Conservation (phyloP, 2,888 invertebrate genomes). For the Malthinus flaveolus region DNA sequence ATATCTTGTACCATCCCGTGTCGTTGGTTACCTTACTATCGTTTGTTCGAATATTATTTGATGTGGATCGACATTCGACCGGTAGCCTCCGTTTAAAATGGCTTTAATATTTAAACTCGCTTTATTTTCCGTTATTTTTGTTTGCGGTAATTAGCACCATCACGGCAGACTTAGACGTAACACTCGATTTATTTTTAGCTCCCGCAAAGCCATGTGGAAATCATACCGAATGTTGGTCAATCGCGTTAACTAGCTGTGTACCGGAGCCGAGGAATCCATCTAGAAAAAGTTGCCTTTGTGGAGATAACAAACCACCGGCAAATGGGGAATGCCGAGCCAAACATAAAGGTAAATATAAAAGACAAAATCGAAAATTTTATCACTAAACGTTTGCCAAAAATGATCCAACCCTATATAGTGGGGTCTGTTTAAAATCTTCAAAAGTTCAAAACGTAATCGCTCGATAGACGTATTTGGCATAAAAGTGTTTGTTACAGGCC, state of each 20-base stretch:
- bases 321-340: constrained; percentile 47
- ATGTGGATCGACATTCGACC: constrained; percentile 38
- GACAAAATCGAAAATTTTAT: constrained; percentile 4
- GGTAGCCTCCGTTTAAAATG: constrained; percentile 22
- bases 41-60: constrained; percentile 21
- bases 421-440: background rate
- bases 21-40: constrained; percentile 19
- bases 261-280: constrained; percentile 34
- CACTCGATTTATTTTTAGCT: constrained; percentile 33
- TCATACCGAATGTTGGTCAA: constrained; percentile 47
- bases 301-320: constrained; percentile 48
- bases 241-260: constrained; percentile 50
- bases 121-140: constrained; percentile 20
- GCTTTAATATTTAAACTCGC: constrained; percentile 24
- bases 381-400: background rate
- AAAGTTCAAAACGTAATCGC: background rate
- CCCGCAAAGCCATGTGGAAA: constrained; percentile 45
- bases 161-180: too few relatives aligned
- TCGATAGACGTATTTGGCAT: background rate
- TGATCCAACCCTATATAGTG: background rate
- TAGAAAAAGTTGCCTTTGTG: constrained; percentile 46
- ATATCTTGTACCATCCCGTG: constrained; percentile 25
- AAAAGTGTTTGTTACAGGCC: constrained; percentile 39
- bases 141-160: constrained; percentile 25
- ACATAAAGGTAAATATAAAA: constrained; percentile 43